Base-by-base conservation (phyloP, 1,140 invertebrate species). In the Drosophila oshimai region DNA sequence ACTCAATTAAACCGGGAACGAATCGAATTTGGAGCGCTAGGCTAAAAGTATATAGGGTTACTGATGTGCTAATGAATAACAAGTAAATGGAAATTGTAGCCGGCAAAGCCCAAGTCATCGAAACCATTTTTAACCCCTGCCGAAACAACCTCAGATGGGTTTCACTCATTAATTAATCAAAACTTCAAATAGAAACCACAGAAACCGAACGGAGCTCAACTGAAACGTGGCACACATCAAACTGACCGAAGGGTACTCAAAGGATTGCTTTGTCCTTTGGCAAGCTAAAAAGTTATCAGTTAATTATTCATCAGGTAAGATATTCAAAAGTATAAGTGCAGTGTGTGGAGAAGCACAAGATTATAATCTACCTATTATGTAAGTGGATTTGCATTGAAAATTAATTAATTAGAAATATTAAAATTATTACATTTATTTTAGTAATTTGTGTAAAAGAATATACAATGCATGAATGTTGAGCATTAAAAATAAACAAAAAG, bases 231-330 rank as follows among this genome's bases (percentile, higher is more conserved):
- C 36, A 24, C 73, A 77, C 78, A 77, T 83, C 62, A 83, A 83
- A 72, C 71, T 72, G 33, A 58, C 71, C 69, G 74, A 70, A 44
- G 46, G 42, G 18, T 44, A 46, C 70, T 83, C 58, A 58, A 62
- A 79, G 74, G 74, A 71, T 47, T 46, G 20, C 31, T 57, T 34
- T 58, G 42, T 46, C 34, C 60, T 26, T 49, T 13, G 24, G n/a
- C 24, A 15, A 41, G 28, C 60, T 44, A 60, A 69, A 62, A 80
- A 87, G 65, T 87, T 80, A 60, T 54, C 46, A 54, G 42, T 87
- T 75, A 87, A 87, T 86, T 81, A 87, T 86, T 87, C 51, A 81
- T 28, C 58, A 80, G 46, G 53, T 61, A 61, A 75, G 70, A 69
- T 65, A 74, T 60, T 62, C 20, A 15, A 26, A 24, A 31, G 7